A percentile compares a stretch with the other conserved stretches of the same genome.
Evolutionary conservation across 1,140 invertebrate species (phyloP).

Genomic region (Riptortus pedestris): DNA sequence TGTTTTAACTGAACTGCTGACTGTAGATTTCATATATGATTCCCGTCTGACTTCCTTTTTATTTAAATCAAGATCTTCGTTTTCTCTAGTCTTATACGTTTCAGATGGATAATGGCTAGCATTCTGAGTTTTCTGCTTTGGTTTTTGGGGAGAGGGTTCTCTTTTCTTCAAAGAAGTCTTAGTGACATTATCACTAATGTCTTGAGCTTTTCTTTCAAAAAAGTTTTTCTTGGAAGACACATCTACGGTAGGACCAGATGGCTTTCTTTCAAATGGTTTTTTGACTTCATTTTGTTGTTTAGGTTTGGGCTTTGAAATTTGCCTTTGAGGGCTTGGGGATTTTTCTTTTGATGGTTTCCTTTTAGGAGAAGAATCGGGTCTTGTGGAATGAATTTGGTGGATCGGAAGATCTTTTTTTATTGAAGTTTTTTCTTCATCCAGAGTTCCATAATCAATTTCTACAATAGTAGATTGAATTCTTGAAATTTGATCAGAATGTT

Average conservation of each 20-base stretch:
- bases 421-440: no score
- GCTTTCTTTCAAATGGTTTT: conserved; percentile 23
- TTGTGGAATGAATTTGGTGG: no score
- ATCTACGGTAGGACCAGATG: conserved; percentile 14
- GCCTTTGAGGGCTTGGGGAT: conserved; percentile 13
- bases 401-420: no score
- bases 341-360: background rate
- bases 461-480: no score
- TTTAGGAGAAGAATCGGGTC: no score
- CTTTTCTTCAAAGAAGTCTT: background rate
- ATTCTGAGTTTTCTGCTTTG: background rate
- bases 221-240: conserved; percentile 31
- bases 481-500: no score
- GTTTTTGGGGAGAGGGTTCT: background rate
- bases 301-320: conserved; percentile 18
- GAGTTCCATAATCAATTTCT: no score
- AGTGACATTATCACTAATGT: background rate
- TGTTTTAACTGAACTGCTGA: background rate
- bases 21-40: background rate
- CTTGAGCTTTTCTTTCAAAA: conserved; percentile 31
- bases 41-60: background rate
- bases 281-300: conserved; percentile 22
- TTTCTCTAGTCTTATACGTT: no score
- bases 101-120: no score
- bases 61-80: background rate